Base-by-base conservation (phyloP, 1,140 invertebrate genomes). In the Cyclina sinensis region DNA sequence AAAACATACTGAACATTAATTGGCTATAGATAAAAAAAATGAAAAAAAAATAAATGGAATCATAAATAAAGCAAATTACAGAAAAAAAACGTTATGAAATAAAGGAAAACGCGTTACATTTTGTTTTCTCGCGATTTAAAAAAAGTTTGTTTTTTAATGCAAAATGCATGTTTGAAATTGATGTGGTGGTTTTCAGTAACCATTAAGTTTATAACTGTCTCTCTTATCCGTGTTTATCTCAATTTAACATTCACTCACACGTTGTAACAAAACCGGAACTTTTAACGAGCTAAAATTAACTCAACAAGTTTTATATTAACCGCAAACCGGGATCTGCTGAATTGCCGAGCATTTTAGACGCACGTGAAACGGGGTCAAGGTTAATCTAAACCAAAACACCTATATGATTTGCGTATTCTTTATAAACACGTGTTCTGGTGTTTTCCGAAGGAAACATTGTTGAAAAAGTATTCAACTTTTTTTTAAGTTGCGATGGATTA, bases 261-360 rank as follows among this genome's bases (percentile, higher is more conserved):
- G 27, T 24, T 16, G 70, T 51, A 48, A 74, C 39, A 9, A 54
- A 76, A 76, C 39, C 73, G 73, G 27, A 46, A 51, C 57, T 59
- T 51, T 76, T 32, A 76, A 76, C 73, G 12, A 46, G 73, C 35
- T 70, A 30, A 70, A 70, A 70, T 70, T 70, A 70, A 70, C 65
- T 48, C 70, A 78, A 51, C 46, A 78, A 2, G 46, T 48, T 54
- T 78, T 73, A 32, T 37, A 78, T 48, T 78, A 46, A 54, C 74
- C 46, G 46, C 74, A 78, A 78, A 78, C 54, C 74, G 46, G 46
- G 74, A 78, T 54, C 74, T 74, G 39, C 70, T 48, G 21, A 39
- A 18, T 48, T 62, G 57, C 24, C 57, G 7, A 27, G 1, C 27
- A 27, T 62, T 9, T 24, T 27, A 4, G 57, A 62, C 24, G 57